Percentiles rank a stretch among this genome's conserved stretches.
Evolutionary conservation across 2,888 invertebrate species (phyloP).

Genomic region (Epsilonema sp.): DNA sequence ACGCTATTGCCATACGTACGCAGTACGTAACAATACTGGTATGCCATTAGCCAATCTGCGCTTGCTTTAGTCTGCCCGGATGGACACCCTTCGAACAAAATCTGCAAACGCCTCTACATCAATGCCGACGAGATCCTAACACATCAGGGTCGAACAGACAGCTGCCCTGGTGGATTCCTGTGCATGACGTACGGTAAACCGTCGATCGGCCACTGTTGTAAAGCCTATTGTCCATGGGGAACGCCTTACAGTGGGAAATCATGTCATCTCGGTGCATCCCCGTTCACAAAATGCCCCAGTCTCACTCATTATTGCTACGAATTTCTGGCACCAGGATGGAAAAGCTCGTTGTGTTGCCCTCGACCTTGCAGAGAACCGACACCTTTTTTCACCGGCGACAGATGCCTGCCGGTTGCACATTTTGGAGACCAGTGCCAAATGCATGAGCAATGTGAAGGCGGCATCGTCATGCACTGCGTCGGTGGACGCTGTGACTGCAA

Average conservation of each 20-base stretch:
- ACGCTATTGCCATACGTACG: too few relatives aligned
- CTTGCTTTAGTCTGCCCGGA: not conserved
- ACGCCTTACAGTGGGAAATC: too few relatives aligned
- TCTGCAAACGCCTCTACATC: slow-evolving; percentile 23
- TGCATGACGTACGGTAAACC: slow-evolving; percentile 28
- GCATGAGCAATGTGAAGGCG: slow-evolving; percentile 28
- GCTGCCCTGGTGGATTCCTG: slow-evolving; percentile 15
- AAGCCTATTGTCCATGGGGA: slow-evolving; percentile 26
- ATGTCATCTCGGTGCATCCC: too few relatives aligned
- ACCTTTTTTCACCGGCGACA: slow-evolving; percentile 20
- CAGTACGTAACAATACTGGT: too few relatives aligned
- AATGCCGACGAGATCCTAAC: slow-evolving; percentile 27
- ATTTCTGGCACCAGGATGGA: slow-evolving; percentile 17
- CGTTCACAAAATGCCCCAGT: slow-evolving; percentile 21
- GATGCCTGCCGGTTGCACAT: slow-evolving; percentile 23
- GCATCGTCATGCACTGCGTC: slow-evolving; percentile 23
- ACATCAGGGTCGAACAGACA: slow-evolving; percentile 23
- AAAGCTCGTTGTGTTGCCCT: slow-evolving; percentile 25
- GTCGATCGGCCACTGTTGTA: slow-evolving; percentile 27
- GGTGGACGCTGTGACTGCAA: slow-evolving; percentile 21
- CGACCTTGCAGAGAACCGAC: slow-evolving; percentile 26
- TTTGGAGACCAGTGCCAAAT: slow-evolving; percentile 25
- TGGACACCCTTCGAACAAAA: too few relatives aligned
- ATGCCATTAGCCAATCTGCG: too few relatives aligned
- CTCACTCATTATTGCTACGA: slow-evolving; percentile 27